Base-by-base conservation (phyloP, 2,888 invertebrate genomes). In the Dryococelus australis region DNA sequence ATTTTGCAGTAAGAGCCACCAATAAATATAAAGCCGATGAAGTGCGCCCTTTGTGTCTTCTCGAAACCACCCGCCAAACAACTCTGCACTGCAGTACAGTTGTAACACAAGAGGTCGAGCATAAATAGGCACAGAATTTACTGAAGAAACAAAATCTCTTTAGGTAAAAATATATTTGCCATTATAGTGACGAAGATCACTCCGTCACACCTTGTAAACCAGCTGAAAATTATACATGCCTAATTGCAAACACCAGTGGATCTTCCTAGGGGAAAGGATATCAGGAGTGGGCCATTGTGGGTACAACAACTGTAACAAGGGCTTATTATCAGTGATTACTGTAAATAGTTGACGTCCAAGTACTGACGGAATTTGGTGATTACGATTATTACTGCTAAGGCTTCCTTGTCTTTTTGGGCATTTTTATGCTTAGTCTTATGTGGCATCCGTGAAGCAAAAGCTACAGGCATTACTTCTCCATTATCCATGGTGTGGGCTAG, bases 291-390 rank as follows among this genome's bases (percentile, higher is more conserved):
- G n/a, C 8, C 6, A 24, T 0, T n/a, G 65, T 65, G 65, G 65
- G n/a, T 65, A 8, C 6, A 89, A 85, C 51, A 89, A 78, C 28
- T 83, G 86, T 43, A 89, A 35, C 47, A 89, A 53, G 26, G 87
- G 86, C 84, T 89, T 86, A 81, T 89, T 8, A 20, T 65, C 65
- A 16, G 65, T 65, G 20, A 65, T 24, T 3, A 65, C 65, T 65
- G 20, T 65, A 65, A 65, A 65, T 2, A 24, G 8, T n/a, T 24
- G 65, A 20, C 65, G 8, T 3, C 65, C 10, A 65, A 24, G 16
- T 65, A 65, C 65, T 65, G 65, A 8, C 24, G 65, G 16, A 65
- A 65, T 65, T 65, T 65, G 20, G 65, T 24, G 8, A 24, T n/a
- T 20, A 8, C 24, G n/a, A 65, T 12, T 8, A 65, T 65, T 20